Evolutionary conservation across 2,888 invertebrate species (phyloP).

Genomic region (Mermis nigrescens): DNA sequence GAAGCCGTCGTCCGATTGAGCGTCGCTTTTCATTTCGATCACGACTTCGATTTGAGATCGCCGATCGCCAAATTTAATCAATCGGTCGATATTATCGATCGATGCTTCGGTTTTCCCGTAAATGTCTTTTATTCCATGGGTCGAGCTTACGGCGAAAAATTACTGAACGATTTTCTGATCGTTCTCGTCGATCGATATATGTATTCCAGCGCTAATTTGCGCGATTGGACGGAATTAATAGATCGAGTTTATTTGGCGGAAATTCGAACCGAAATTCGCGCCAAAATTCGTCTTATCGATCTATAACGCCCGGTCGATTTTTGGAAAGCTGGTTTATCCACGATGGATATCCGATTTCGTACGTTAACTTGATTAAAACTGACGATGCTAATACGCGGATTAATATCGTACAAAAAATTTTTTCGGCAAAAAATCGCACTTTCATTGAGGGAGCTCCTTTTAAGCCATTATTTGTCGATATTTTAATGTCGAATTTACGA

Average conservation of each 20-base stretch:
- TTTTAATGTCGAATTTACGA: too few species aligned
- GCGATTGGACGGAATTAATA: too few species aligned
- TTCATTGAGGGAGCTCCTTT: too few species aligned
- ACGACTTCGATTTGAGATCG: not conserved
- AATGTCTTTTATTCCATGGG: not conserved
- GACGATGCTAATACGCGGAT: too few species aligned
- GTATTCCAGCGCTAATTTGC: not conserved
- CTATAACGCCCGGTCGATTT: not conserved
- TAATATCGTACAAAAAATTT: too few species aligned
- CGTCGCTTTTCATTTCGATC: not conserved
- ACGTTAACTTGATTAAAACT: not conserved
- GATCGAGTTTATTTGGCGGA: too few species aligned
- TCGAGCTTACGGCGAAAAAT: not conserved
- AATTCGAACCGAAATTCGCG: not conserved
- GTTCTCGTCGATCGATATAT: not conserved
- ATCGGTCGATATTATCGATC: not conserved
- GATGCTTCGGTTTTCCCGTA: not conserved
- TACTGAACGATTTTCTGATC: not conserved
- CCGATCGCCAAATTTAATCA: not conserved
- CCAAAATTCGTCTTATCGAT: not conserved
- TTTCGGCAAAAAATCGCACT: too few species aligned
- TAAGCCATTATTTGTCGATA: too few species aligned
- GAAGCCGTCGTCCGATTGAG: not conserved
- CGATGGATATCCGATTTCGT: not conserved
- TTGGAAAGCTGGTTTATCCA: not conserved